These are phyloP conservation scores for Pimephales promelas DNA, from an alignment of 2,113 vertebrate species.

Conservation along the genomic window DNA sequence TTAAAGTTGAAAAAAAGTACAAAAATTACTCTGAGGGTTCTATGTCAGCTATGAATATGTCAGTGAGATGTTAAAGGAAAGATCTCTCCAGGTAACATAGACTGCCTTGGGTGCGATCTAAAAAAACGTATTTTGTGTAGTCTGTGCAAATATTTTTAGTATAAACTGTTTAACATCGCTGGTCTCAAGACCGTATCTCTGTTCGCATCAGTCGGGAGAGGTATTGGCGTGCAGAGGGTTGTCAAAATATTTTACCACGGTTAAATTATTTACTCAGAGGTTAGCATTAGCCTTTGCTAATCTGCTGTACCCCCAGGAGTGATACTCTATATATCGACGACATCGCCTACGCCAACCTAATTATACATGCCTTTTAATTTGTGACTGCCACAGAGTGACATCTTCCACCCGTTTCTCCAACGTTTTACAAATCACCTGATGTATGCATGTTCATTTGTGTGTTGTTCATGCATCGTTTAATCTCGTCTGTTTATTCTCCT, in stretches of 20 bases:
- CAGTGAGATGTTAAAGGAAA: too few species aligned
- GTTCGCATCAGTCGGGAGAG: slow-evolving; percentile 13
- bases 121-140: not conserved
- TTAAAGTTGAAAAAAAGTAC: not conserved
- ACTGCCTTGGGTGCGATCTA: not conserved
- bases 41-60: too few species aligned
- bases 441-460: not conserved
- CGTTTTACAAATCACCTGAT: slow-evolving; percentile 26
- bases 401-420: slow-evolving; percentile 30
- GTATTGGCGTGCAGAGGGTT: not conserved
- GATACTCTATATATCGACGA: not conserved
- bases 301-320: slow-evolving; percentile 43
- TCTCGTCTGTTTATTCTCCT: slow-evolving; percentile 46
- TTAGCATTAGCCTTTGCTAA: slow-evolving; percentile 46
- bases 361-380: slow-evolving; percentile 66
- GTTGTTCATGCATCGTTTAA: slow-evolving; percentile 34
- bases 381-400: not conserved
- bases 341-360: slow-evolving; percentile 73
- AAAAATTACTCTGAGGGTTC: not conserved
- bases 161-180: not conserved
- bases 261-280: slow-evolving; percentile 17
- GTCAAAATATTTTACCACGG: slow-evolving; percentile 46
- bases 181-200: not conserved
- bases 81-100: too few species aligned
- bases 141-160: not conserved